Percentiles rank a stretch among this genome's conserved stretches.
phyloP scores from a whole-genome alignment of 2,888 invertebrate genomes.

The Seira musarum region DNA sequence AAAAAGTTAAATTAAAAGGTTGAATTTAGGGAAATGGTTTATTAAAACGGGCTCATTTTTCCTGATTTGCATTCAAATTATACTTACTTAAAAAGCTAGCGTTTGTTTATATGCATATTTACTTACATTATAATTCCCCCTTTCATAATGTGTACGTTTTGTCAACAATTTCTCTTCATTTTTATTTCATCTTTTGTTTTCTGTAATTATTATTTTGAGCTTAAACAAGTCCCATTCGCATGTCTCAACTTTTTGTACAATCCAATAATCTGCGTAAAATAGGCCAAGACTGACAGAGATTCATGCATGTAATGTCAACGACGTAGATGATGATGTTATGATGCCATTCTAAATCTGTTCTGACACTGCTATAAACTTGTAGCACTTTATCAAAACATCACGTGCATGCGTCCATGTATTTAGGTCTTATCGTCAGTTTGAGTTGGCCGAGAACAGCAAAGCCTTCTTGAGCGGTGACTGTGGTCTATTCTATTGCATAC shows the following conservation, averaged over 20 bases:
- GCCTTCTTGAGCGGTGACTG: too few species aligned
- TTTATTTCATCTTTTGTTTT: neutral
- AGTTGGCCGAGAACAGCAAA: neutral
- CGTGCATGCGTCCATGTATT: slow-evolving; percentile 5
- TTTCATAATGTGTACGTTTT: slow-evolving; percentile 1
- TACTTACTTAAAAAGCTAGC: neutral
- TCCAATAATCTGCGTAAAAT: slow-evolving; percentile 6
- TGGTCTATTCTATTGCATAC: neutral
- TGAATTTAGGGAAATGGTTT: neutral
- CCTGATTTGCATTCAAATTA: neutral
- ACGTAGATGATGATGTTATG: neutral
- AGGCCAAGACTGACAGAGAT: neutral
- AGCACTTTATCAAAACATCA: slow-evolving; percentile 5
- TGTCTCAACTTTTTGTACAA: neutral
- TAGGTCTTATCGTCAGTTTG: neutral
- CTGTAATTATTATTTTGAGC: neutral
- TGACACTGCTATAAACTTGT: neutral
- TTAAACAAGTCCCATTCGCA: too few species aligned
- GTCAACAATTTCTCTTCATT: neutral
- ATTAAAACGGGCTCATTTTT: neutral
- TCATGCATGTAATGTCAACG: neutral
- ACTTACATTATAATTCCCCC: neutral
- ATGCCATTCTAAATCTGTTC: slow-evolving; percentile 12
- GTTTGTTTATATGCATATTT: neutral
- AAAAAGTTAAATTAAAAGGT: slow-evolving; percentile 2